These are phyloP conservation scores for Alitta virens DNA, from an alignment of 2,888 invertebrate genomes.

Conservation along the genomic window DNA sequence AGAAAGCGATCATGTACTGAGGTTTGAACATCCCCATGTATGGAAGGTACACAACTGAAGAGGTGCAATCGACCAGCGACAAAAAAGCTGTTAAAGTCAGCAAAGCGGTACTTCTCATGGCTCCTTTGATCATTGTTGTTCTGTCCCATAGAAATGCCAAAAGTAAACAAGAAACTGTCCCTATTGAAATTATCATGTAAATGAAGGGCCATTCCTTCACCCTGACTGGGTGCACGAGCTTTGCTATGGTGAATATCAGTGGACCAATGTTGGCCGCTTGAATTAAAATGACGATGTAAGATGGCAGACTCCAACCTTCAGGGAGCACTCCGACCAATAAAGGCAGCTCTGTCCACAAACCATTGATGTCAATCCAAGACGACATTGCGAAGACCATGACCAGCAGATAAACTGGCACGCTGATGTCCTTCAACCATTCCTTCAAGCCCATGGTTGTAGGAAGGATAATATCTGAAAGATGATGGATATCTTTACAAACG, in stretches of 20 bases:
- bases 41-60: conserved; percentile 82
- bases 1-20: conserved; percentile 75
- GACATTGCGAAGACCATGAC: conserved; percentile 70
- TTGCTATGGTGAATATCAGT: conserved; percentile 64
- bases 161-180: conserved; percentile 57
- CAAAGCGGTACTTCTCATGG: conserved; percentile 56
- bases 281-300: conserved; percentile 78
- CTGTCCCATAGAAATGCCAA: conserved; percentile 61
- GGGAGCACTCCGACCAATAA: conserved; percentile 77
- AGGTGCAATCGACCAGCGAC: conserved; percentile 78
- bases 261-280: conserved; percentile 79
- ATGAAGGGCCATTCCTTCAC: conserved; percentile 56
- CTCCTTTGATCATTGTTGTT: conserved; percentile 60
- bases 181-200: conserved; percentile 57
- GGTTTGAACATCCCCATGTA: conserved; percentile 71
- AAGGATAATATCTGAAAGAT: too few relatives aligned
- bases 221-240: conserved; percentile 17
- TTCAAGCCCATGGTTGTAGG: too few relatives aligned
- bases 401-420: conserved; percentile 58
- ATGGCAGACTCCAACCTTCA: conserved; percentile 83
- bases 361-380: conserved; percentile 86
- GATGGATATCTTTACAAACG: too few relatives aligned
- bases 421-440: too few relatives aligned
- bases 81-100: conserved; percentile 68
- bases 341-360: conserved; percentile 83